Base-by-base conservation (phyloP, 2,888 invertebrate species). In the Agriotes lineatus region DNA sequence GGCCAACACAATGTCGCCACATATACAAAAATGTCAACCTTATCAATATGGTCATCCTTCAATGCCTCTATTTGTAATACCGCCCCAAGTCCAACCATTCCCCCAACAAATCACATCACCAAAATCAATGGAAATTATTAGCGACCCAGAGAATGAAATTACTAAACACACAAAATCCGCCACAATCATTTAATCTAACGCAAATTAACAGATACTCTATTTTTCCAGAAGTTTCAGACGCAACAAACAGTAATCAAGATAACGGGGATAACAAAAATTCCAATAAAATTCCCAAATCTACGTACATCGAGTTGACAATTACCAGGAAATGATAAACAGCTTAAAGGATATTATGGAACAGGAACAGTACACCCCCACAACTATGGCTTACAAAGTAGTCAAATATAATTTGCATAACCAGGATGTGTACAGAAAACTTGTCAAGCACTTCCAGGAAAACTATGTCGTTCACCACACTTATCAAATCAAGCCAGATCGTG, bases 211-310 rank as follows among this genome's bases (percentile, higher is more conserved):
- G 19, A 44, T 44, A 19, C 44, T 19, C 44, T 18, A 44, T 19
- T 44, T 44, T 44, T 18, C 44, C 44, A 18, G 42, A 42, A 42
- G 42, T 42, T 42, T 1, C 42, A 42, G 44, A 44, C 71, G 62
- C 4, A 68, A n/a, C n/a, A n/a, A n/a, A n/a, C n/a, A n/a, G n/a
- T n/a, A n/a, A n/a, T n/a, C n/a, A n/a, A n/a, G n/a, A n/a, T n/a
- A n/a, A n/a, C n/a, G n/a, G n/a, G n/a, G n/a, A n/a, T n/a, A n/a
- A n/a, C n/a, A n/a, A n/a, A n/a, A n/a, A n/a, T n/a, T n/a, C n/a
- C n/a, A n/a, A n/a, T n/a, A n/a, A n/a, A n/a, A n/a, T n/a, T n/a
- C 72, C 6, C 67, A 65, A 54, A 62, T 72, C 14, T 70, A 48
- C 45, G 58, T 72, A 37, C 52, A 68, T n/a, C 68, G 52, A 33